phyloP scores from a whole-genome alignment of 2,888 invertebrate species.

The Eustalomyia histrio region DNA sequence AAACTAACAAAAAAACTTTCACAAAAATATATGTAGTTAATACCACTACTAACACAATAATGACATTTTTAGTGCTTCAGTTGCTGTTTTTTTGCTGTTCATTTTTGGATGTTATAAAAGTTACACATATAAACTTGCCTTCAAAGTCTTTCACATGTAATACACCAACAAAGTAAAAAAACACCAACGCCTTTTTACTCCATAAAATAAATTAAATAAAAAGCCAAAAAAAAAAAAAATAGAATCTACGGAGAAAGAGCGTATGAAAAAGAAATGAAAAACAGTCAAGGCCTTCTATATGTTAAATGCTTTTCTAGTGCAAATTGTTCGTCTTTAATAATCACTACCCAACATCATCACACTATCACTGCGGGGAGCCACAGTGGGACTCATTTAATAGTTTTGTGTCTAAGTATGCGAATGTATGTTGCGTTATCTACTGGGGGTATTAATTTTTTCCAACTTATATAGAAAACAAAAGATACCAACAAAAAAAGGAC shows the following conservation, averaged over 20 bases:
- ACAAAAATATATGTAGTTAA: neutral
- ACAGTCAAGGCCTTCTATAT: constrained; percentile 38
- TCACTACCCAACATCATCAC: constrained; percentile 23
- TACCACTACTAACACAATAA: constrained; percentile 35
- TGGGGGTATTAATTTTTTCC: constrained; percentile 32
- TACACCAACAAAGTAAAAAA: neutral
- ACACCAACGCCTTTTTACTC: constrained; percentile 47
- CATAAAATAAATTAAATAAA: neutral
- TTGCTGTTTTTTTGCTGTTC: neutral
- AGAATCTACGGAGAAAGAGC: constrained; percentile 2
- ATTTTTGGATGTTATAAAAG: neutral
- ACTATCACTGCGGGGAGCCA: constrained; percentile 28
- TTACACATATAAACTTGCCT: constrained; percentile 5
- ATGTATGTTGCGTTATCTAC: constrained; percentile 41
- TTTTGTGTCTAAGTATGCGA: neutral
- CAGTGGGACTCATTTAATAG: constrained; percentile 56
- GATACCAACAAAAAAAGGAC: constrained; percentile 40
- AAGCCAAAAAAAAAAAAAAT: neutral
- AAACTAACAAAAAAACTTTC: neutral
- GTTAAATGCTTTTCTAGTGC: constrained; percentile 40
- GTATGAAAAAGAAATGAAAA: neutral
- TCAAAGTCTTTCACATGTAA: constrained; percentile 24
- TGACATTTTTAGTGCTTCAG: neutral
- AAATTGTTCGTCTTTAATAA: constrained; percentile 36
- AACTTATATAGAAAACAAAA: constrained; percentile 25